These are phyloP conservation scores for Acanthopagrus latus DNA, from an alignment of 2,797 vertebrate genomes.

Conservation along the genomic window DNA sequence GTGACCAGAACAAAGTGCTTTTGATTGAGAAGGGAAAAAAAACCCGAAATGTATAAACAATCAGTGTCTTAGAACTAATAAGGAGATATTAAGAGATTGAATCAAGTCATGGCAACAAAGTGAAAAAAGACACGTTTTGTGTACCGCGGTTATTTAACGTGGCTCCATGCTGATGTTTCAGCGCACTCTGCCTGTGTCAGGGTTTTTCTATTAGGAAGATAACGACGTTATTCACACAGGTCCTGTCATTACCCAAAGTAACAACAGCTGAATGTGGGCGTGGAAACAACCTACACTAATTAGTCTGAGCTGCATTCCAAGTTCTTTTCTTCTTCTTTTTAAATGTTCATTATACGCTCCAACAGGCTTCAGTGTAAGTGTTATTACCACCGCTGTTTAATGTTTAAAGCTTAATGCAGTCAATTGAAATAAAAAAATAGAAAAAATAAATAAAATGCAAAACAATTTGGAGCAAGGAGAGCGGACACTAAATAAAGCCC, in stretches of 20 bases:
- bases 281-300: conserved; percentile 33
- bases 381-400: neutral
- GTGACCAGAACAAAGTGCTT: neutral
- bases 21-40: neutral
- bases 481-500: neutral
- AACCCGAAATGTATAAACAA: neutral
- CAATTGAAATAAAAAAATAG: neutral
- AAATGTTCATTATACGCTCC: neutral
- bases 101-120: neutral
- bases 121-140: neutral
- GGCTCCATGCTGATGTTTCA: neutral
- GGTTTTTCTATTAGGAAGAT: conserved; percentile 16
- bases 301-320: neutral
- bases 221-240: conserved; percentile 2
- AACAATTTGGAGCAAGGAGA: neutral
- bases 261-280: conserved; percentile 30
- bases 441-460: neutral
- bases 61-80: neutral
- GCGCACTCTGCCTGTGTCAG: neutral
- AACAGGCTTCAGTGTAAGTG: conserved; percentile 11
- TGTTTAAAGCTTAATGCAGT: neutral
- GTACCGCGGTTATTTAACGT: neutral
- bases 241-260: conserved; percentile 24
- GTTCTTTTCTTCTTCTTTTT: neutral
- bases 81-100: neutral